A percentile compares a stretch with the other conserved stretches of the same genome.
Conservation (phyloP, 2,113 vertebrate species). For the Polypterus senegalus region DNA sequence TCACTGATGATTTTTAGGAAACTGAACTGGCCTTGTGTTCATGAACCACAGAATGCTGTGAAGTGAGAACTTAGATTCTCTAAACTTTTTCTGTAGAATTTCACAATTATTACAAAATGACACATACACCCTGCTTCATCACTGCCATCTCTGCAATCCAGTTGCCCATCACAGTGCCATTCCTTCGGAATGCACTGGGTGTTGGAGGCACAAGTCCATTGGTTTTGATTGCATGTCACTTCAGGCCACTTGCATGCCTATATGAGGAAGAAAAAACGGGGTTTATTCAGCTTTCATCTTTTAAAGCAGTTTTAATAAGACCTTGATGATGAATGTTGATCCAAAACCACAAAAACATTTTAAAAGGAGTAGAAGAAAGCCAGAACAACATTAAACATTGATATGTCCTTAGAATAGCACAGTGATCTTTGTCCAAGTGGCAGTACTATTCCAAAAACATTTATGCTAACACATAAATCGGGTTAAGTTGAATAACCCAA, state of each 20-base stretch:
- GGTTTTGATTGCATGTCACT: conserved; percentile 38
- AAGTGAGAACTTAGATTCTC: not conserved
- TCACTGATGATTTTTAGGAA: too few relatives aligned
- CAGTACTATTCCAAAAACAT: too few relatives aligned
- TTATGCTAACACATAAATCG: too few relatives aligned
- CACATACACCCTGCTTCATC: conserved; percentile 70
- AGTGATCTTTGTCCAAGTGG: too few relatives aligned
- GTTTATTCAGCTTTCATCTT: too few relatives aligned
- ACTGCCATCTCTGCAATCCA: conserved; percentile 59
- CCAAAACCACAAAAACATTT: too few relatives aligned
- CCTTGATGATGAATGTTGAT: too few relatives aligned
- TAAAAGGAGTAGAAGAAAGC: too few relatives aligned
- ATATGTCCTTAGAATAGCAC: too few relatives aligned
- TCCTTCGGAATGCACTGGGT: conserved; percentile 55
- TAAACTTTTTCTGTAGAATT: not conserved
- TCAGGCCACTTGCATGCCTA: conserved; percentile 43
- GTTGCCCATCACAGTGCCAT: conserved; percentile 67
- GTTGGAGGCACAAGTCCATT: conserved; percentile 55
- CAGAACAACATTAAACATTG: too few relatives aligned
- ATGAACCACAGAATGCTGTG: not conserved
- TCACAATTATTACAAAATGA: not conserved
- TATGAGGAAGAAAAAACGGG: conserved; percentile 3
- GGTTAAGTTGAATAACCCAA: too few relatives aligned
- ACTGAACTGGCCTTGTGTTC: not conserved
- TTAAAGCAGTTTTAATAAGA: too few relatives aligned